phyloP scores from a whole-genome alignment of 2,888 invertebrate genomes.

The Proisotoma minuta region DNA sequence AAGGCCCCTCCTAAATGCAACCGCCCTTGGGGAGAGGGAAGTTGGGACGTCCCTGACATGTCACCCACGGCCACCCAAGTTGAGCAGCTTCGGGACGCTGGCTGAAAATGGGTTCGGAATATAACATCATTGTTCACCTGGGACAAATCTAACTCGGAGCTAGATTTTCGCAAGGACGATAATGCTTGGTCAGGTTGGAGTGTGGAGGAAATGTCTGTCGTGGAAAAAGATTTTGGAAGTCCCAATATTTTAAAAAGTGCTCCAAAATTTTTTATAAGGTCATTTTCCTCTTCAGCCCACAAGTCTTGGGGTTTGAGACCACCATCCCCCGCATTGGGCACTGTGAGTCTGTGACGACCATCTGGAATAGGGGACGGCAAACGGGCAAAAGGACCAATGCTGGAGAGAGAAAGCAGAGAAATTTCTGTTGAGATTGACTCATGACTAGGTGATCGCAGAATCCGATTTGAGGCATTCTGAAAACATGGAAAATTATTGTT shows the following conservation, averaged over 20 bases:
- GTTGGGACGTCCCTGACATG: slow-evolving; percentile 67
- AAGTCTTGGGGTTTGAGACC: slow-evolving; percentile 55
- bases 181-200: slow-evolving; percentile 46
- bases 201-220: slow-evolving; percentile 62
- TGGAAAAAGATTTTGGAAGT: slow-evolving; percentile 77
- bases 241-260: slow-evolving; percentile 73
- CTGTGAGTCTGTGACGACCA: slow-evolving; percentile 44
- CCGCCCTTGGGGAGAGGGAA: slow-evolving; percentile 73
- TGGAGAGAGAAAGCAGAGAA: slow-evolving; percentile 71
- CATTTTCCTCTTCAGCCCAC: slow-evolving; percentile 70
- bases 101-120: slow-evolving; percentile 58
- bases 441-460: slow-evolving; percentile 72
- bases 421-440: slow-evolving; percentile 79
- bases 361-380: slow-evolving; percentile 48
- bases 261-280: slow-evolving; percentile 72
- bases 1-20: slow-evolving; percentile 55
- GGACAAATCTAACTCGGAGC: slow-evolving; percentile 60
- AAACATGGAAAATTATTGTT: too few species aligned
- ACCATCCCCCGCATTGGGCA: slow-evolving; percentile 42
- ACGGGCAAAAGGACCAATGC: slow-evolving; percentile 53
- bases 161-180: slow-evolving; percentile 48
- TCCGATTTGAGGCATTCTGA: slow-evolving; percentile 52
- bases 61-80: slow-evolving; percentile 84
- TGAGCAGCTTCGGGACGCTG: slow-evolving; percentile 68
- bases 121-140: slow-evolving; percentile 51